Evolutionary conservation across 2,888 invertebrate genomes (phyloP).

Genomic region (Sesia apiformis): DNA sequence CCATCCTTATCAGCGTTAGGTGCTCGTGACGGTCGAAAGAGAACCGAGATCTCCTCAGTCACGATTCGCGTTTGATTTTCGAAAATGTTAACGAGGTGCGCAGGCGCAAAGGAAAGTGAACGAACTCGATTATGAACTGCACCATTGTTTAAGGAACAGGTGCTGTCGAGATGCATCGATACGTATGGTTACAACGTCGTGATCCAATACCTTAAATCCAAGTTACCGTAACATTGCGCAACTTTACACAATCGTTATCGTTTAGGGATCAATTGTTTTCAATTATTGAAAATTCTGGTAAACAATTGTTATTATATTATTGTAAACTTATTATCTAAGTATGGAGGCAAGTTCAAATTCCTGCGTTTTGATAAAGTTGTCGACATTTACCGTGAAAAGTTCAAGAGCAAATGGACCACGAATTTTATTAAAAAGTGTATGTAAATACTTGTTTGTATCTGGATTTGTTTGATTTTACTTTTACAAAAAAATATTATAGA

Average conservation of each 20-base stretch:
- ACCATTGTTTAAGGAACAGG: constrained; percentile 55
- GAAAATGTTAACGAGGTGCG: constrained; percentile 55
- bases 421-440: not conserved
- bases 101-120: constrained; percentile 53
- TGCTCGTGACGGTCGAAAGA: constrained; percentile 56
- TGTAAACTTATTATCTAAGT: no score
- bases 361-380: no score
- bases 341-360: no score
- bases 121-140: constrained; percentile 17
- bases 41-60: constrained; percentile 45
- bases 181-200: constrained; percentile 4
- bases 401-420: not conserved
- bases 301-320: no score
- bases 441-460: no score
- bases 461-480: no score
- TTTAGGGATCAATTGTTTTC: no score
- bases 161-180: constrained; percentile 32
- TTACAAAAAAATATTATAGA: no score
- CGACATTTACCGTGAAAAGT: not conserved
- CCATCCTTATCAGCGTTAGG: constrained; percentile 1
- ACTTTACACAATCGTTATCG: not conserved
- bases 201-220: not conserved
- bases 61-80: constrained; percentile 54
- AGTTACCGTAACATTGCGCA: not conserved
- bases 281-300: no score